Conservation (phyloP, 2,888 invertebrate species). For the Trilocha varians region DNA sequence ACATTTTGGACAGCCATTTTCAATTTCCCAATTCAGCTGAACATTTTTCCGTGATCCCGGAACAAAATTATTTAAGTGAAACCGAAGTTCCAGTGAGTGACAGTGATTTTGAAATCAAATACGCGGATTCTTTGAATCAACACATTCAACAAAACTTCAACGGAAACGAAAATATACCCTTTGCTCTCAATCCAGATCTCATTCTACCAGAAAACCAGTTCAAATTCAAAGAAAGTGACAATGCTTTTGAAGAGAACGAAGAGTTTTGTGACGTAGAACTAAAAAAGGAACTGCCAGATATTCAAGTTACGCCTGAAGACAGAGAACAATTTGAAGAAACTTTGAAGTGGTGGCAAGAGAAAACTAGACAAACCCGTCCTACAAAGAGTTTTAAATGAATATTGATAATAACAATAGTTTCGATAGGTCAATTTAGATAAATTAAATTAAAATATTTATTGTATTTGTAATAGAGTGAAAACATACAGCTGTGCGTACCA, state of each 20-base stretch:
- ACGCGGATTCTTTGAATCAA: slow-evolving; percentile 54
- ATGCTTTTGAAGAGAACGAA: slow-evolving; percentile 49
- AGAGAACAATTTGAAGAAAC: slow-evolving; percentile 66
- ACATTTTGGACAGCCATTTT: slow-evolving; percentile 63
- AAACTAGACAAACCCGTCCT: slow-evolving; percentile 49
- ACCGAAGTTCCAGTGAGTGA: slow-evolving; percentile 51
- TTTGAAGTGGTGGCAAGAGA: slow-evolving; percentile 69
- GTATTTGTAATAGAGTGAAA: slow-evolving; percentile 28
- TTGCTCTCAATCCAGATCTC: slow-evolving; percentile 44
- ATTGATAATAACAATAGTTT: slow-evolving; percentile 13
- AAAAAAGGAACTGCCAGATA: slow-evolving; percentile 62
- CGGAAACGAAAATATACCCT: slow-evolving; percentile 31
- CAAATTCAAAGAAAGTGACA: slow-evolving; percentile 46
- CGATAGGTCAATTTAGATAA: slow-evolving; percentile 17
- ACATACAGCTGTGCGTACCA: slow-evolving; percentile 68
- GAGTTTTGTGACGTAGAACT: slow-evolving; percentile 62
- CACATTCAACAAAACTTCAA: slow-evolving; percentile 38
- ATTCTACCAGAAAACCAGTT: slow-evolving; percentile 42
- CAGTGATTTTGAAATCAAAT: slow-evolving; percentile 61
- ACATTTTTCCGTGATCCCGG: slow-evolving; percentile 69
- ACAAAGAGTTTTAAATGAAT: slow-evolving; percentile 26
- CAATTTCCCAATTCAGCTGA: slow-evolving; percentile 64
- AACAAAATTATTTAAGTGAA: slow-evolving; percentile 55
- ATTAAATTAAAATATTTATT: slow-evolving; percentile 34
- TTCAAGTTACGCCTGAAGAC: slow-evolving; percentile 64